These are phyloP conservation scores for Colossoma macropomum DNA, from an alignment of 2,113 vertebrate genomes.

Conservation along the genomic window DNA sequence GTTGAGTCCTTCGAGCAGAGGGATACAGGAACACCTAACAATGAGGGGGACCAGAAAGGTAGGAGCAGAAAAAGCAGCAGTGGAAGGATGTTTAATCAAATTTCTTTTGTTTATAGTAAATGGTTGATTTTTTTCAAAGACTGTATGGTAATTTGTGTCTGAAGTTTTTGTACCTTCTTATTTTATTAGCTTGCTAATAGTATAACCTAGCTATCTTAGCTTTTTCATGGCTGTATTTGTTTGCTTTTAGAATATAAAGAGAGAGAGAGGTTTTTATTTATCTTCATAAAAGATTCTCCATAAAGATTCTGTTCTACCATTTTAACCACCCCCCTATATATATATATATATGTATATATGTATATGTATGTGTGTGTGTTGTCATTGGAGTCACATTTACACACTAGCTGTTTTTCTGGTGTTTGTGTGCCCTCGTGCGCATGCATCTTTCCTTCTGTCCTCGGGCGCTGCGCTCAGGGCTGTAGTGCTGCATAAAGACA, in stretches of 20 bases:
- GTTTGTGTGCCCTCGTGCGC: background rate
- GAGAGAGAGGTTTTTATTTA: too few relatives aligned
- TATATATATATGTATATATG: too few relatives aligned
- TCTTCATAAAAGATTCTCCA: too few relatives aligned
- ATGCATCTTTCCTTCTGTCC: conserved; percentile 24
- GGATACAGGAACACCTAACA: conserved; percentile 91
- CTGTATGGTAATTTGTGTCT: too few relatives aligned
- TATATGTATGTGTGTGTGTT: too few relatives aligned
- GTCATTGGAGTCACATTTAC: conserved; percentile 37
- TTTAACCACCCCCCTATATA: background rate
- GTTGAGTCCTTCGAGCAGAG: conserved; percentile 96
- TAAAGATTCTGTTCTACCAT: background rate
- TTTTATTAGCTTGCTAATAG: too few relatives aligned
- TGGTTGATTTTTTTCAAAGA: background rate
- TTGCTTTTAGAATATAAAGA: too few relatives aligned
- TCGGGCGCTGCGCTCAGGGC: conserved; percentile 32
- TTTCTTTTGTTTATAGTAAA: too few relatives aligned
- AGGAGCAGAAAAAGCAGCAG: conserved; percentile 9
- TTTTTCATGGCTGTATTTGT: too few relatives aligned
- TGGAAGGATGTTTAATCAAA: too few relatives aligned
- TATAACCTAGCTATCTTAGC: too few relatives aligned
- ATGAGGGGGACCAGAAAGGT: conserved; percentile 93
- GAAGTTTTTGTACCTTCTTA: too few relatives aligned
- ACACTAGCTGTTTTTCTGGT: background rate
- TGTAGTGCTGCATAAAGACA: conserved; percentile 56